Base-by-base conservation (phyloP, 1,140 invertebrate genomes). In the Scaptomyza hsui region DNA sequence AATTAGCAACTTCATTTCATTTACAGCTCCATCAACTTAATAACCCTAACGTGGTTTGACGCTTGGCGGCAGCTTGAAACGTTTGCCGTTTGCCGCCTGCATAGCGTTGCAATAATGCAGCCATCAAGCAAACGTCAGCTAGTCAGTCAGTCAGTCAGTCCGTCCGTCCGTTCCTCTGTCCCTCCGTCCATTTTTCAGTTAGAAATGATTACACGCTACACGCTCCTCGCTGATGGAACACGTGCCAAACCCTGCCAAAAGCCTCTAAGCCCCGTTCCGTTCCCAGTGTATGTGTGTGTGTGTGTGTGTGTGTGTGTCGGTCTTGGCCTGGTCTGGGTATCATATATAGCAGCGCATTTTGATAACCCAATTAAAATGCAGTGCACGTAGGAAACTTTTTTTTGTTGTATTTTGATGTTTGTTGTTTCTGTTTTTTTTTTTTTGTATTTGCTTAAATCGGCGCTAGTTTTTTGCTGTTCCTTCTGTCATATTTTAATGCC, bases 401-500 rank as follows among this genome's bases (percentile, higher is more conserved):
- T 15, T 29, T 29, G 24, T 24, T 29, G 6, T 4, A n/a, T 32
- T 32, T 32, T 37, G 12, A n/a, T n/a, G 12, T 37, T 37, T 12
- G 1, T 35, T 35, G 7, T 32, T 32, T 9, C 9, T 10, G 1
- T 9, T 41, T 41, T 49, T 39, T 41, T 9, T 12, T 29, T 15
- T 51, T 48, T 49, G 39, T 39, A 24, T 49, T 51, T 77, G 68
- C 75, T 80, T 80, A 73, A 76, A 86, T 76, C 81, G 81, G 64
- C 56, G 39, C 68, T 76, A 86, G 80, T 76, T 72, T 83, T 73
- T 85, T 86, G 72, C 63, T 81, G 76, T 69, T 62, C 62, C 52
- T 52, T 60, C 80, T 77, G 81, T 81, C 81, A 85, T 85, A 85
- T 85, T 80, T 82, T 86, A 85, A 67, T 72, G 65, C 49, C 60